These are phyloP conservation scores for Pelochelys cantorii DNA, from an alignment of 2,797 vertebrate species.

Conservation along the genomic window DNA sequence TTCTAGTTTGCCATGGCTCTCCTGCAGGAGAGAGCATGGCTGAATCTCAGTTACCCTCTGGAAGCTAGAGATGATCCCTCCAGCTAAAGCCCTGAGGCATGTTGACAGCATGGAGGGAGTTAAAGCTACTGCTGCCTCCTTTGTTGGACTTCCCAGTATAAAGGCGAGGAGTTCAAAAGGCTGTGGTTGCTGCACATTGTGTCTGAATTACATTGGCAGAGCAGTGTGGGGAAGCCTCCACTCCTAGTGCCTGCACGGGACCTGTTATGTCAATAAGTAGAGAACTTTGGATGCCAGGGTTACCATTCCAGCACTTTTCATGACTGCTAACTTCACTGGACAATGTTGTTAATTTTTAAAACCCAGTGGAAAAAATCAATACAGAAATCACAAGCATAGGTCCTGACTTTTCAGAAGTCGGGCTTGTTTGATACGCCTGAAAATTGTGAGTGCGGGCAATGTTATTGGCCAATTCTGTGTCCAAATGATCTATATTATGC, in stretches of 20 bases:
- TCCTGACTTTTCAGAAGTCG: background rate
- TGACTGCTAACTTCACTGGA: background rate
- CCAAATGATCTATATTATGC: background rate
- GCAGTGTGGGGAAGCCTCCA: background rate
- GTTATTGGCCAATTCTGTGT: background rate
- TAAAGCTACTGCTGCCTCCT: accelerated
- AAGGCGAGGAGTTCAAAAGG: background rate
- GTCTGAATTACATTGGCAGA: background rate
- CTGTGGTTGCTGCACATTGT: no score
- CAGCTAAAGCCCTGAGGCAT: background rate
- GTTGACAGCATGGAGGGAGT: background rate
- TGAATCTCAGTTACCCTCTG: background rate
- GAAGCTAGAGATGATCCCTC: background rate
- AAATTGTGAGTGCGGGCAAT: background rate
- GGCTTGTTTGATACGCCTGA: background rate
- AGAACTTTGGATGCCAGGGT: background rate
- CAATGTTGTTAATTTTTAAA: background rate
- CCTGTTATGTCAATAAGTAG: background rate
- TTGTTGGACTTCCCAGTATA: background rate
- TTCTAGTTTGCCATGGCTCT: background rate
- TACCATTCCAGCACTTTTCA: background rate
- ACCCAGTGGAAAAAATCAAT: background rate
- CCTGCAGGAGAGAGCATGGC: background rate
- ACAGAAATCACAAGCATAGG: accelerated
- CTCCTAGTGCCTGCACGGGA: background rate